A percentile compares a stretch with the other conserved stretches of the same genome.
phyloP scores from a whole-genome alignment of 2,797 vertebrate species.

The Halcyon badia region DNA sequence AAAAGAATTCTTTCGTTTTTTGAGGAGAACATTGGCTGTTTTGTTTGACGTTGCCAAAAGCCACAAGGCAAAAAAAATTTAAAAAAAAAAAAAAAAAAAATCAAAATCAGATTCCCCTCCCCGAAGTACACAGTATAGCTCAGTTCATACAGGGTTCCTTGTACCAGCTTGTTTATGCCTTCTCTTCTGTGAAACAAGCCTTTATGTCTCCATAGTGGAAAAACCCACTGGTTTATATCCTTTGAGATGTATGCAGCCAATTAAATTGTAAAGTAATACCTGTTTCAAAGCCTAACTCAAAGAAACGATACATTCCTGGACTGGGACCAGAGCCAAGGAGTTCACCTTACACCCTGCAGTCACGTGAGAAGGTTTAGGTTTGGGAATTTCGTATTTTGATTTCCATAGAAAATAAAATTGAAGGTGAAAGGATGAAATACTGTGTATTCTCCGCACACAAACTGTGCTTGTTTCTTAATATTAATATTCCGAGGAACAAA shows the following conservation, averaged over 20 bases:
- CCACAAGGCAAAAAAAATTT: conserved; percentile 37
- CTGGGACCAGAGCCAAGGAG: conserved; percentile 55
- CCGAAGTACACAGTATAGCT: conserved; percentile 62
- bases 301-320: conserved; percentile 63
- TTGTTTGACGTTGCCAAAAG: conserved; percentile 76
- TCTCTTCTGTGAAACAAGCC: conserved; percentile 75
- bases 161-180: conserved; percentile 78
- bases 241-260: conserved; percentile 73
- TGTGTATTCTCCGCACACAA: neutral
- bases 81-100: neutral
- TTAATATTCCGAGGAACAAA: neutral
- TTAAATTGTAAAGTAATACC: conserved; percentile 79
- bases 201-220: conserved; percentile 76
- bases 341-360: conserved; percentile 47
- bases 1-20: conserved; percentile 45
- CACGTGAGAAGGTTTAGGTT: conserved; percentile 4
- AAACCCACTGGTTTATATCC: conserved; percentile 74
- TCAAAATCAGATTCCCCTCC: neutral
- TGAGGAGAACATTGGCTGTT: conserved; percentile 76
- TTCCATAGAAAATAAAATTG: conserved; percentile 24
- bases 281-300: conserved; percentile 74
- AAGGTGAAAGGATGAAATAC: neutral
- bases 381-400: neutral
- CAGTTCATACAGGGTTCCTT: conserved; percentile 79
- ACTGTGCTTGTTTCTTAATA: neutral